phyloP scores from a whole-genome alignment of 2,797 vertebrate species.

The Simalia tracyae region DNA sequence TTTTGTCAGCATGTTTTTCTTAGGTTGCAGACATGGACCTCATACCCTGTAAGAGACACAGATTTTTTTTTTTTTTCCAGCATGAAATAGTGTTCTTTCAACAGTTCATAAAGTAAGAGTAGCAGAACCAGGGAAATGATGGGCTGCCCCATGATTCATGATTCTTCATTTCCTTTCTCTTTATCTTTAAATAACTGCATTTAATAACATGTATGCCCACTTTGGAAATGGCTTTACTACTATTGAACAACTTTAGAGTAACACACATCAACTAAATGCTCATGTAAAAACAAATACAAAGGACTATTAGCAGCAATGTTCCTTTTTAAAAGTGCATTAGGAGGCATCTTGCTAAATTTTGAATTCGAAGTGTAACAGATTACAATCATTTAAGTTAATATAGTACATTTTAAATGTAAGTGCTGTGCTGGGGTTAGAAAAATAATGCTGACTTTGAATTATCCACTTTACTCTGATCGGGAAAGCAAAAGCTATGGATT shows the following conservation, averaged over 20 bases:
- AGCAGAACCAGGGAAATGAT: neutral
- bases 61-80: neutral
- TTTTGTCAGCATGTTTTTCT: neutral
- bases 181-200: neutral
- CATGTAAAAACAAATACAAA: neutral
- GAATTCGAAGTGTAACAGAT: neutral
- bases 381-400: neutral
- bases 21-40: neutral
- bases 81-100: neutral
- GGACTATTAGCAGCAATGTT: constrained; percentile 11
- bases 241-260: constrained; percentile 1
- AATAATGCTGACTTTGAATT: neutral
- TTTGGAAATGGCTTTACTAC: neutral
- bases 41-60: neutral
- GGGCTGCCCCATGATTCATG: neutral
- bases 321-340: neutral
- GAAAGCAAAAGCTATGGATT: neutral
- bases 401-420: neutral
- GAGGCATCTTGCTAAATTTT: neutral
- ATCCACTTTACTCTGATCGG: neutral
- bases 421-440: too few relatives aligned
- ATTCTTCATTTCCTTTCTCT: constrained; percentile 12
- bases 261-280: constrained; percentile 7
- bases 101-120: neutral
- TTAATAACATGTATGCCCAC: neutral